These are phyloP conservation scores for Mionectes olivaceus DNA, from an alignment of 2,797 vertebrate genomes.

Conservation along the genomic window DNA sequence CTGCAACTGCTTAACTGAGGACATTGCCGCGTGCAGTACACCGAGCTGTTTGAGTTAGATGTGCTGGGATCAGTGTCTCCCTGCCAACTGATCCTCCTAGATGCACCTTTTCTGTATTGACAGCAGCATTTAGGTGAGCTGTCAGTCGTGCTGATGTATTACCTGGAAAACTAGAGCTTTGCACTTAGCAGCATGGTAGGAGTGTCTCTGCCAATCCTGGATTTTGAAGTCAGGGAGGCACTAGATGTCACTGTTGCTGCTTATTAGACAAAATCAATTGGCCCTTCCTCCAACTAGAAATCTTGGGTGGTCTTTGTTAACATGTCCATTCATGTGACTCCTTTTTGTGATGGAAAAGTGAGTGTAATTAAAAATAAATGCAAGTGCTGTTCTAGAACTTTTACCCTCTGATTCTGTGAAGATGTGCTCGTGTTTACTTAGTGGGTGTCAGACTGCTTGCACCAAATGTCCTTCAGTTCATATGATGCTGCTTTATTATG, in stretches of 20 bases:
- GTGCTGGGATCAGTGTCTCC: background rate
- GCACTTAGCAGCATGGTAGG: accelerated
- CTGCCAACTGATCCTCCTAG: background rate
- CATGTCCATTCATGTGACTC: background rate
- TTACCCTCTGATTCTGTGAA: background rate
- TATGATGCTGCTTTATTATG: background rate
- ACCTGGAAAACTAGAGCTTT: background rate
- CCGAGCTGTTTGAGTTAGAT: background rate
- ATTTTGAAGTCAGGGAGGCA: background rate
- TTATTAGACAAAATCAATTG: background rate
- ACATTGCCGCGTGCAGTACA: accelerated
- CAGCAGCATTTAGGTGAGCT: background rate
- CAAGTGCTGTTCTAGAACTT: background rate
- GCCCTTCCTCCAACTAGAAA: background rate
- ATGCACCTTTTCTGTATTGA: background rate
- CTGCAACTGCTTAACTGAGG: background rate
- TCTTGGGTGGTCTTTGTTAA: constrained; percentile 25
- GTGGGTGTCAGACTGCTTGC: background rate
- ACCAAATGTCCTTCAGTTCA: background rate
- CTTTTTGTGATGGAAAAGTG: background rate
- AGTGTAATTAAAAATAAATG: background rate
- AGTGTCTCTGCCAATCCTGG: background rate
- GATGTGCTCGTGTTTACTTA: background rate
- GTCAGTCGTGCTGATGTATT: background rate
- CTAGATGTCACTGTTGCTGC: constrained; percentile 59